These are phyloP conservation scores for Crossaster papposus DNA, from an alignment of 53 echinoderm and acorn worm genomes.

Conservation along the genomic window DNA sequence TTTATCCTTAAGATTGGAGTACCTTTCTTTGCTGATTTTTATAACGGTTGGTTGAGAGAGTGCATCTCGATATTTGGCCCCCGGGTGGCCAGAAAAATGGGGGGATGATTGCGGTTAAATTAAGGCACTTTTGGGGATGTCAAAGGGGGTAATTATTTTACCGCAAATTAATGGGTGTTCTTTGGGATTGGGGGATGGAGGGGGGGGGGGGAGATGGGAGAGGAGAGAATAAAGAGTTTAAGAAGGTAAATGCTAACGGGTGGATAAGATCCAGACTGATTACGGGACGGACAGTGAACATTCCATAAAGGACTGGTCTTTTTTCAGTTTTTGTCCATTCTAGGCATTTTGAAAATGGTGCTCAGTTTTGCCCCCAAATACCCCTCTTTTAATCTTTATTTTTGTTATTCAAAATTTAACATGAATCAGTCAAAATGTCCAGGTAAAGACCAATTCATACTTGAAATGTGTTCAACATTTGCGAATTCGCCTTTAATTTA, in stretches of 20 bases:
- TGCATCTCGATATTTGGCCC: conserved; percentile 39
- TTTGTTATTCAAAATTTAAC: too few species aligned
- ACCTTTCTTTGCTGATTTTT: neutral
- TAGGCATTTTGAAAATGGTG: too few species aligned
- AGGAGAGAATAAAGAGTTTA: neutral
- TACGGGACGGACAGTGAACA: neutral
- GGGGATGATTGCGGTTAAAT: conserved; percentile 38
- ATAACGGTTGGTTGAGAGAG: conserved; percentile 26
- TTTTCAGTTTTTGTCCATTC: too few species aligned
- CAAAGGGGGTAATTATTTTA: neutral
- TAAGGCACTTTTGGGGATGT: conserved; percentile 22
- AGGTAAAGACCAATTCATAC: too few species aligned
- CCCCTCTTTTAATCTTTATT: too few species aligned
- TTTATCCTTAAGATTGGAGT: neutral
- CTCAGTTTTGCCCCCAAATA: too few species aligned
- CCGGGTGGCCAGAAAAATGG: neutral
- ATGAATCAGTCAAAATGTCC: too few species aligned
- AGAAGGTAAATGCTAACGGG: neutral
- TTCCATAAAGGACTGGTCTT: too few species aligned
- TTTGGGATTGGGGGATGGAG: neutral
- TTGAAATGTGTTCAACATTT: too few species aligned
- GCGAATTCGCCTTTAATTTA: too few species aligned
- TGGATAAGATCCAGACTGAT: neutral
- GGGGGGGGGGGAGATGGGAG: neutral
- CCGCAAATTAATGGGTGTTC: neutral